Evolutionary conservation across 2,888 invertebrate genomes (phyloP).

Genomic region (Lypha dubia): DNA sequence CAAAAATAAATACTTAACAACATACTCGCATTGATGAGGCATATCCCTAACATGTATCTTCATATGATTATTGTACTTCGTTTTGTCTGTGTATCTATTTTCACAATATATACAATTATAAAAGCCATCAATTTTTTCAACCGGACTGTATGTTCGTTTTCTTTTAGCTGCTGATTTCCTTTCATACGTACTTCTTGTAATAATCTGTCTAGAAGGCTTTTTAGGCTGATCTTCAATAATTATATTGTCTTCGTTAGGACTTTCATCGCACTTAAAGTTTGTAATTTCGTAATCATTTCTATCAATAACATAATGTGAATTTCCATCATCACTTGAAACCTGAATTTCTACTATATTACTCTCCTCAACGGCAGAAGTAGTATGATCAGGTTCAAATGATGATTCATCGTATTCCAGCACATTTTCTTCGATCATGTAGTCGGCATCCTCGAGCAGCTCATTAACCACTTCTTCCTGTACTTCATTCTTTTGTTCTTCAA

Average conservation of each 20-base stretch:
- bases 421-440: conserved; percentile 34
- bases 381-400: conserved; percentile 4
- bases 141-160: conserved; percentile 51
- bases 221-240: conserved; percentile 53
- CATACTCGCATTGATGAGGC: conserved; percentile 82
- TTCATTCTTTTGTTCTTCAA: conserved; percentile 29
- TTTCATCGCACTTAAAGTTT: conserved; percentile 19
- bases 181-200: background rate
- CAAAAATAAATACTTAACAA: conserved; percentile 21
- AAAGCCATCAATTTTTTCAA: conserved; percentile 53
- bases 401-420: conserved; percentile 10
- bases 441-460: background rate
- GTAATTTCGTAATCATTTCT: conserved; percentile 46
- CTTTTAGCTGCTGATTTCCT: conserved; percentile 28
- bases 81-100: conserved; percentile 81
- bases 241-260: conserved; percentile 21
- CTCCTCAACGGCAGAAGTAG: background rate
- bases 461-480: conserved; percentile 19
- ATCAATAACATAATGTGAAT: conserved; percentile 38
- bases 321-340: conserved; percentile 34
- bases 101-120: conserved; percentile 82
- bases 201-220: conserved; percentile 10
- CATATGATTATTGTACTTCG: conserved; percentile 82
- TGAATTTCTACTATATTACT: conserved; percentile 29
- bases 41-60: conserved; percentile 81